These are phyloP conservation scores for Bedellia somnulentella DNA, from an alignment of 2,888 invertebrate species.

Conservation along the genomic window DNA sequence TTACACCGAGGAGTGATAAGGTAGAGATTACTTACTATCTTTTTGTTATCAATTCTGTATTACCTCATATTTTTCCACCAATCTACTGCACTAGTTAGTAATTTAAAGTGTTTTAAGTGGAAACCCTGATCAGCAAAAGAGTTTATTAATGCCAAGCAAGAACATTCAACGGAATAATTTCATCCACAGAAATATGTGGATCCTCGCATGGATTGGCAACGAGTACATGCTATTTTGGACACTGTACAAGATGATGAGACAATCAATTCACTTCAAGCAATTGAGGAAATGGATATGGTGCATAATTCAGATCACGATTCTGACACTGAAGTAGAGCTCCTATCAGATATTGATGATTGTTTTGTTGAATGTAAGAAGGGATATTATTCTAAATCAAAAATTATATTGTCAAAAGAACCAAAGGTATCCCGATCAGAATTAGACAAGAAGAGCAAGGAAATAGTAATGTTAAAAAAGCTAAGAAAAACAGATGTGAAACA, in stretches of 20 bases:
- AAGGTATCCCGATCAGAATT: neutral
- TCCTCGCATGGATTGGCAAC: slow-evolving; percentile 54
- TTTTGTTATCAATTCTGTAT: too few relatives aligned
- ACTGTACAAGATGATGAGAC: slow-evolving; percentile 46
- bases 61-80: too few relatives aligned
- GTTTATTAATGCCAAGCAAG: too few relatives aligned
- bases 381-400: slow-evolving; percentile 31
- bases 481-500: slow-evolving; percentile 13
- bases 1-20: slow-evolving; percentile 59
- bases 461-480: slow-evolving; percentile 20
- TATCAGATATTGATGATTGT: slow-evolving; percentile 22
- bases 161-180: slow-evolving; percentile 49
- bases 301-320: slow-evolving; percentile 44
- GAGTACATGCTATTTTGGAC: slow-evolving; percentile 49
- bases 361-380: slow-evolving; percentile 28
- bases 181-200: slow-evolving; percentile 53
- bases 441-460: slow-evolving; percentile 20
- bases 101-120: too few relatives aligned
- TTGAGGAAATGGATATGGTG: slow-evolving; percentile 37
- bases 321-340: slow-evolving; percentile 37
- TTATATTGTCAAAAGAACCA: slow-evolving; percentile 24
- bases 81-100: too few relatives aligned
- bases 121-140: too few relatives aligned
- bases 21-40: slow-evolving; percentile 37
- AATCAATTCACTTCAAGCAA: slow-evolving; percentile 40